Evolutionary conservation across 2,113 vertebrate species (phyloP), one percentile per base, ranked within the genome.

Genomic region (Ascaphus truei): DNA sequence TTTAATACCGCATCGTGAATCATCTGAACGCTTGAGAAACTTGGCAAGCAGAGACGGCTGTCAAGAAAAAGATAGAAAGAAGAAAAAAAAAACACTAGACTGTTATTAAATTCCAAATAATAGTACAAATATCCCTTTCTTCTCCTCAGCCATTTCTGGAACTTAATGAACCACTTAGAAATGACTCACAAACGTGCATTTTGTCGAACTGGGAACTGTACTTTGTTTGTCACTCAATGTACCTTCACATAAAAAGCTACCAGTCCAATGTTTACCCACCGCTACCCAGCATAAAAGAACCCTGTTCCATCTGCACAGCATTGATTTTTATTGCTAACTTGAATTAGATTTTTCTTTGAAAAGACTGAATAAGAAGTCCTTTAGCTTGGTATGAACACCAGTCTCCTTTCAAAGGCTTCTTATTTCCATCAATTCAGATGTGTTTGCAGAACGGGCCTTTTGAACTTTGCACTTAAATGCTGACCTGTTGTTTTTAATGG

Each of bases 201-300:
- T 55, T 65, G 48, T 53, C 37, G 47, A 55, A 25, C 33, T 30
- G 36, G 47, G 50, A 65, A 55, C 62, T 65, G 50, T 55, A 65
- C 62, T 55, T 55, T 65, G 62, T 65, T 53, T 48, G 60, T 50
- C 2, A 50, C 50, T 65, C 62, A 65, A 36, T 53, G 62, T 65
- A 65, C 62, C 62, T 55, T 65, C 48, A 55, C 50, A 53, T 55
- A 33, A 65, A 65, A 65, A 33, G 36, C 41, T 37, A 52, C 48
- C 48, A 65, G 62, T 26, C 3, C 26, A 65, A 50, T 55, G 62
- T 65, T 65, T 65, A 43, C 34, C 62, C 62, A 65, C 62, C 29
- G 37, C 62, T 53, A 53, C 27, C 37, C 16, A 55, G 48, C 34
- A 55, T 65, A 65, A 65, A 65, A 65, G 62, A 22, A 29, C 50